Evolutionary conservation across 2,888 invertebrate genomes (phyloP).

Genomic region (Calameuta filiformis): DNA sequence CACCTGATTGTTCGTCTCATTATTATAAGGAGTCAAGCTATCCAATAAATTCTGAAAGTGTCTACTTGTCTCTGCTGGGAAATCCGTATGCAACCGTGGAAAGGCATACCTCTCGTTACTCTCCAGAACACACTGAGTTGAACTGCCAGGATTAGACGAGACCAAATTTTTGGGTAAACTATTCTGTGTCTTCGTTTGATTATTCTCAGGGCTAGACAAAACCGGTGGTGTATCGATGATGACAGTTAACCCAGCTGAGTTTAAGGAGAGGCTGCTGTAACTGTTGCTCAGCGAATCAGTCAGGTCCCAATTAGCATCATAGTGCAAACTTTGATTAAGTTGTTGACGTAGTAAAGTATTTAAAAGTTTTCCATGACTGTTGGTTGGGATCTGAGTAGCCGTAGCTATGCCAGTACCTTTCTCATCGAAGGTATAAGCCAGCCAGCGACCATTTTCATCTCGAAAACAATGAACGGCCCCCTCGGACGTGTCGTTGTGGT

Average conservation of each 20-base stretch:
- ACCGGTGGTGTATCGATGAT: conserved; percentile 63
- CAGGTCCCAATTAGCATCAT: conserved; percentile 57
- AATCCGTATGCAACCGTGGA: conserved; percentile 43
- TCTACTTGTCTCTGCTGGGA: conserved; percentile 56
- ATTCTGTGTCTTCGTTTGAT: conserved; percentile 49
- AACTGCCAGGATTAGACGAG: conserved; percentile 65
- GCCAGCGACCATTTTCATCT: conserved; percentile 88
- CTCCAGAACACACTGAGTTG: conserved; percentile 65
- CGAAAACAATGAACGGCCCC: conserved; percentile 88
- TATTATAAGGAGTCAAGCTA: conserved; percentile 41
- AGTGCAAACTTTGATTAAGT: conserved; percentile 44
- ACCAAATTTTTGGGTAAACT: conserved; percentile 46
- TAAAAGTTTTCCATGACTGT: conserved; percentile 56
- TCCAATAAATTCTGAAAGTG: conserved; percentile 53
- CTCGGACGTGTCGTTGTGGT: conserved; percentile 82
- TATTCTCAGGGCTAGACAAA: conserved; percentile 49
- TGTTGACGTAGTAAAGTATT: conserved; percentile 58
- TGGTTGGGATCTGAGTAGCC: conserved; percentile 48
- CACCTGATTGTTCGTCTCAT: conserved; percentile 43
- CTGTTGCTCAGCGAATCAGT: conserved; percentile 66
- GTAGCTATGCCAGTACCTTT: conserved; percentile 73
- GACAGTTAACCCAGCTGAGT: conserved; percentile 63
- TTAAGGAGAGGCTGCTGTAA: conserved; percentile 68
- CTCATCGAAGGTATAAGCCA: conserved; percentile 88
- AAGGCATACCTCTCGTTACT: conserved; percentile 59